Evolutionary conservation across 2,888 invertebrate species (phyloP), one percentile per base, ranked within the genome.

Genomic region (Tenthredo scrophulariae): DNA sequence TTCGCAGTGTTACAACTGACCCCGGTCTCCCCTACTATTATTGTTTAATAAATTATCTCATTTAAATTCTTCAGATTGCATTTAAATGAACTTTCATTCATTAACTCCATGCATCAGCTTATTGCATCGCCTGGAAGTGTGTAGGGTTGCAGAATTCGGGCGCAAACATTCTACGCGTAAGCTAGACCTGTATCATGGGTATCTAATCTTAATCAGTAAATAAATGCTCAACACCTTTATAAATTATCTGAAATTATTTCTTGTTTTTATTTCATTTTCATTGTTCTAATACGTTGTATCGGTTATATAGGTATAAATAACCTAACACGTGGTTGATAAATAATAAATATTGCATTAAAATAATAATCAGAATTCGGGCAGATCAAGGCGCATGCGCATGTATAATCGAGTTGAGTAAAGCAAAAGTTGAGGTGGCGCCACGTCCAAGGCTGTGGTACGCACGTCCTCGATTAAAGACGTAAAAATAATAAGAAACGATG

Each of bases 391-490:
- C 50, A 77, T 26, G 77, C 77, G 77, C 77, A 9, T 29, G 29
- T 15, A 0, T 10, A 33, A 75, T 43, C 75, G 29, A 26, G 26
- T 10, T 74, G 43, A 43, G n/a, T 74, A 0, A 18, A 46, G 22
- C 43, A 13, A 26, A 43, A 22, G 50, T 43, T 54, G 43, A 80
- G 77, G 67, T 86, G 88, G 87, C 89, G 89, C 88, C 86, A 89
- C 86, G 72, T 86, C 88, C 89, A 89, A 90, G 89, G 88, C 85
- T 87, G 84, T 83, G 29, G 80, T 62, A 84, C 85, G 80, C 54
- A 84, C 85, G 85, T 87, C 86, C 84, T 88, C 87, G 87, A 86
- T 86, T 72, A 86, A 87, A 88, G 88, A 87, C 88, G 90, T 74
- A 88, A 87, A 89, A 89, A 88, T 37, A 88, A 72, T 22, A 40